phyloP scores from a whole-genome alignment of 92 coral and sea anemone species.

The Paramuricea clavata region DNA sequence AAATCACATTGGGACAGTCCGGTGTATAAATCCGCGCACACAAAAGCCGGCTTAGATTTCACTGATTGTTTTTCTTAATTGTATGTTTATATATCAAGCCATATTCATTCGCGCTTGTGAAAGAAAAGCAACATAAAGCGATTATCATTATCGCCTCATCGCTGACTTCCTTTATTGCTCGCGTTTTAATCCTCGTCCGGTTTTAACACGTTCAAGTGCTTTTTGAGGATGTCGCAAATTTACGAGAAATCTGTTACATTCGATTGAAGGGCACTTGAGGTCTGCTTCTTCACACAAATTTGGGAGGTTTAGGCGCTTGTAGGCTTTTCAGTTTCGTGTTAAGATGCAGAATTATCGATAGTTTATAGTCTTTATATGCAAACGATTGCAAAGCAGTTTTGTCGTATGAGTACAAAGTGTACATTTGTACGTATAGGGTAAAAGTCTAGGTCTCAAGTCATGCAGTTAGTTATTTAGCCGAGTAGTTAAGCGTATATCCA shows the following conservation, averaged over 20 bases:
- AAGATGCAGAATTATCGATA: not conserved
- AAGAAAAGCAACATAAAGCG: constrained; percentile 33
- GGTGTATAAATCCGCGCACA: no score
- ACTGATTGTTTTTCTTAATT: constrained; percentile 21
- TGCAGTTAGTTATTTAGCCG: no score
- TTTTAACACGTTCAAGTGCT: constrained; percentile 1
- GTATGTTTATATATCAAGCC: constrained; percentile 26
- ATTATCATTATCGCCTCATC: constrained; percentile 19
- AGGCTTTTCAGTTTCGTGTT: no score
- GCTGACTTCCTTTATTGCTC: constrained; percentile 3
- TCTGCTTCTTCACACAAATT: not conserved
- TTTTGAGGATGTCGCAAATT: not conserved
- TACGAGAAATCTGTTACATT: constrained; percentile 20
- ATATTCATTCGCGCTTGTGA: constrained; percentile 29
- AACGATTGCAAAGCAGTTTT: no score
- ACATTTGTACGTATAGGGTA: no score
- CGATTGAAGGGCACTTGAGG: not conserved
- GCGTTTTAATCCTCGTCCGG: not conserved
- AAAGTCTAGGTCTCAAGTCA: no score
- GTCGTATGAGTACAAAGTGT: no score
- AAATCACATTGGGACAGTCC: no score
- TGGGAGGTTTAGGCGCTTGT: not conserved
- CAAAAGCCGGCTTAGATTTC: not conserved
- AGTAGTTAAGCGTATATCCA: no score
- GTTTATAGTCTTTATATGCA: not conserved